phyloP scores from a whole-genome alignment of 2,888 invertebrate species.

The Venustoraphidia nigricollis region DNA sequence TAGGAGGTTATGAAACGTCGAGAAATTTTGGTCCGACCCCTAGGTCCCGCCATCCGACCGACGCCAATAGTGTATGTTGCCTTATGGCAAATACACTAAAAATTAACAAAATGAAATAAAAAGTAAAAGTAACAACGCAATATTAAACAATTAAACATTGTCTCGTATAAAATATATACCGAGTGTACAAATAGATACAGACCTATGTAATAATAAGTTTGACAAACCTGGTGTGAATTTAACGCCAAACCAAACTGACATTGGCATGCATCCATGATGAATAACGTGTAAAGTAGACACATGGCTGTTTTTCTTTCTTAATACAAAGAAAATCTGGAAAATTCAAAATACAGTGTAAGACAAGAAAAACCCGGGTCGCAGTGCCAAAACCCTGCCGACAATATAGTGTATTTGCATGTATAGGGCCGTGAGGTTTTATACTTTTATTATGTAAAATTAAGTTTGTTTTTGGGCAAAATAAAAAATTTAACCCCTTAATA shows the following conservation, averaged over 20 bases:
- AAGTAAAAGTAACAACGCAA: not conserved
- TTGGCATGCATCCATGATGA: slow-evolving; percentile 94
- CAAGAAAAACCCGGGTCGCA: no score
- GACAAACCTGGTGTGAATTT: slow-evolving; percentile 78
- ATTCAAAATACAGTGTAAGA: slow-evolving; percentile 10
- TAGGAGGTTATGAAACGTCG: no score
- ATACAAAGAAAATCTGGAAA: slow-evolving; percentile 79
- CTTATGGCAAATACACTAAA: no score
- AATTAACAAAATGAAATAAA: not conserved
- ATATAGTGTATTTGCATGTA: no score
- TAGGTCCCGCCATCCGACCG: no score
- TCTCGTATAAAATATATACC: not conserved
- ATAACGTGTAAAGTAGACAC: slow-evolving; percentile 88
- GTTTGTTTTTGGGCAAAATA: no score
- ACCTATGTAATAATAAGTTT: slow-evolving; percentile 1
- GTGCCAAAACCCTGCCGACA: no score
- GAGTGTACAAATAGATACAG: slow-evolving; percentile 4
- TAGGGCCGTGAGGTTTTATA: no score
- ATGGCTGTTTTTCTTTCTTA: slow-evolving; percentile 88
- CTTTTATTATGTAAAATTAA: no score
- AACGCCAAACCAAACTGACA: slow-evolving; percentile 95
- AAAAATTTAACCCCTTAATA: no score
- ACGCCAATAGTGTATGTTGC: no score
- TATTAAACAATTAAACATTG: not conserved
- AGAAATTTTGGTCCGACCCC: no score